Percentiles rank a stretch among this genome's conserved stretches.
phyloP scores from a whole-genome alignment of 2,113 vertebrate genomes.

The Penelope pileata region DNA sequence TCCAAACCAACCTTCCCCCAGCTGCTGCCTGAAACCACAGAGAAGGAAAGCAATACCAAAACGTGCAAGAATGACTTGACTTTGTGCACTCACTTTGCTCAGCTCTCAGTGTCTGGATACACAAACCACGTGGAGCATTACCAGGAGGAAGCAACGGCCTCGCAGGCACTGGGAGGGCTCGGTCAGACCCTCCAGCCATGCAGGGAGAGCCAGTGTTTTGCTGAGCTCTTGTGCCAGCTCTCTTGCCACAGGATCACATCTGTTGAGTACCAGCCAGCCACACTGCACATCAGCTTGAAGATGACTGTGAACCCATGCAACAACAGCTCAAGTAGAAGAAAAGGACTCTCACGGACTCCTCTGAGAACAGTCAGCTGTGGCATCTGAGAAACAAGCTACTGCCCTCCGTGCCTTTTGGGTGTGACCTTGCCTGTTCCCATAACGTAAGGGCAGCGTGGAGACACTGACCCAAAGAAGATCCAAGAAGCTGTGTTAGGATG shows the following conservation, averaged over 20 bases:
- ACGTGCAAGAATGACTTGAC: neutral
- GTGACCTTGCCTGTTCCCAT: neutral
- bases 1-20: constrained; percentile 59
- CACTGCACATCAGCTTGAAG: neutral
- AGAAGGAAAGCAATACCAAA: constrained; percentile 17
- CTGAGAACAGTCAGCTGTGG: neutral
- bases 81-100: neutral
- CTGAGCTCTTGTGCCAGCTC: neutral
- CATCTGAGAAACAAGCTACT: neutral
- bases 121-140: neutral
- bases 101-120: neutral
- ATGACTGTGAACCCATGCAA: neutral
- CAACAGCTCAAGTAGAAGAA: neutral
- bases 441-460: neutral
- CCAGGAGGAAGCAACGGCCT: neutral
- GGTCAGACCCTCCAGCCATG: neutral
- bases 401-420: neutral
- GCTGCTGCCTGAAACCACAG: constrained; percentile 42
- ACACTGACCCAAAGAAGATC: neutral
- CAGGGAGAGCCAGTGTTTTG: neutral
- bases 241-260: neutral
- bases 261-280: neutral
- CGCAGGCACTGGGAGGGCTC: neutral
- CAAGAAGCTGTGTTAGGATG: neutral
- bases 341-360: neutral